These are phyloP conservation scores for Tetragonisca angustula DNA, from an alignment of 2,888 invertebrate genomes.

Conservation along the genomic window DNA sequence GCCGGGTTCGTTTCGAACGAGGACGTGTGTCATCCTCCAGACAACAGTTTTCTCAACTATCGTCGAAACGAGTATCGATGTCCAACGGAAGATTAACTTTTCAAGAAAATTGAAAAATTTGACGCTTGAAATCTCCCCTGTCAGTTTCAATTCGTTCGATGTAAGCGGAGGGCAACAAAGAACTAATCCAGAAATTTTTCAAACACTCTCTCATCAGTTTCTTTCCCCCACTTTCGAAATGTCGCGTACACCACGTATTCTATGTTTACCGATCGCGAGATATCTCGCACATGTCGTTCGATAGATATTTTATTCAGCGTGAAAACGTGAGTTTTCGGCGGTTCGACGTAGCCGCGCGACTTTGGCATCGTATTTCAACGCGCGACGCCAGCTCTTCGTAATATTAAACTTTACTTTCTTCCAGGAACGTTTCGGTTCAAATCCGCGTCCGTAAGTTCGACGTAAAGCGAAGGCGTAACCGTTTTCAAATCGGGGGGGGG, in stretches of 20 bases:
- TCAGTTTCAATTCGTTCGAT: too few relatives aligned
- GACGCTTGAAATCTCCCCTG: too few relatives aligned
- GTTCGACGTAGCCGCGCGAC: constrained; percentile 16
- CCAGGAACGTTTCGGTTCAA: constrained; percentile 4
- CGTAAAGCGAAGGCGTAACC: constrained; percentile 33
- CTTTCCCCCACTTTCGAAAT: background rate
- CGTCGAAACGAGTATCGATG: too few relatives aligned
- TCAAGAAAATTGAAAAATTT: too few relatives aligned
- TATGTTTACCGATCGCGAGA: background rate
- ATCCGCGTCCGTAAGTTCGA: constrained; percentile 22
- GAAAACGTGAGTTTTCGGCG: constrained; percentile 13
- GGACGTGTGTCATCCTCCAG: background rate
- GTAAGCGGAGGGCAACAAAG: background rate
- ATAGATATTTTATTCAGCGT: constrained; percentile 11
- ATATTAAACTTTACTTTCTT: constrained; percentile 43
- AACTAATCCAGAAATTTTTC: background rate
- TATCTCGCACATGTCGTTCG: background rate
- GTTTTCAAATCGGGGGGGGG: constrained; percentile 9
- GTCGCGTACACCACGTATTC: background rate
- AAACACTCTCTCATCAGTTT: background rate
- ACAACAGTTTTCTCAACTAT: too few relatives aligned
- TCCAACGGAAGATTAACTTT: too few relatives aligned
- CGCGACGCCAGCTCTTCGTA: constrained; percentile 22
- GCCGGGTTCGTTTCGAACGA: background rate
- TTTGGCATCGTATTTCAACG: constrained; percentile 38